These are phyloP conservation scores for Tachysurus fulvidraco DNA, from an alignment of 2,113 vertebrate species.

Conservation along the genomic window DNA sequence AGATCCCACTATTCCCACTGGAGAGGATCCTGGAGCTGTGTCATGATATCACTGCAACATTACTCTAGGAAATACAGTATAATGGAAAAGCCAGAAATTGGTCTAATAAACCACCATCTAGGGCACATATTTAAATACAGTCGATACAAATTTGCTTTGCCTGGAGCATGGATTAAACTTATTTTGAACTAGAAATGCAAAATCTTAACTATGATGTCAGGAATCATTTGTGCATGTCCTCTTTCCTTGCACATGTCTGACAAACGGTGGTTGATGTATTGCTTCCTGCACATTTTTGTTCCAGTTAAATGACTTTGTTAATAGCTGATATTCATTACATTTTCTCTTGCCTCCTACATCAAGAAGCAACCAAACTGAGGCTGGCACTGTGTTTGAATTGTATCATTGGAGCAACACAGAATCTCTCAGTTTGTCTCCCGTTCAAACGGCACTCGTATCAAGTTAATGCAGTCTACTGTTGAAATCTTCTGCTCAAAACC, in stretches of 20 bases:
- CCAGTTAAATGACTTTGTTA: not conserved
- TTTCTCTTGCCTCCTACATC: not conserved
- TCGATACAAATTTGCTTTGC: not conserved
- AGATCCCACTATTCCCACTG: not conserved
- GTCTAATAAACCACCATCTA: not conserved
- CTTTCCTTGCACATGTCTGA: not conserved
- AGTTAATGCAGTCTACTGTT: not conserved
- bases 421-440: not conserved
- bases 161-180: not conserved
- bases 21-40: not conserved
- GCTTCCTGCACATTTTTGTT: not conserved
- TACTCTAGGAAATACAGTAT: not conserved
- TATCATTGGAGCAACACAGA: not conserved
- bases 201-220: not conserved
- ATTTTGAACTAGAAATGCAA: not conserved
- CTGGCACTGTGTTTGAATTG: not conserved
- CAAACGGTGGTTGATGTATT: not conserved
- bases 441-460: not conserved
- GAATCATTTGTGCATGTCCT: not conserved
- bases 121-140: not conserved
- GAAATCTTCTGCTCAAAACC: not conserved
- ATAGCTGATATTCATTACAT: not conserved
- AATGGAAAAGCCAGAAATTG: not conserved
- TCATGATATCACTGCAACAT: not conserved
- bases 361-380: not conserved